Percentiles rank a stretch among this genome's conserved stretches.
phyloP scores from a whole-genome alignment of 2,888 invertebrate species.

The Neoitamus cyanurus region DNA sequence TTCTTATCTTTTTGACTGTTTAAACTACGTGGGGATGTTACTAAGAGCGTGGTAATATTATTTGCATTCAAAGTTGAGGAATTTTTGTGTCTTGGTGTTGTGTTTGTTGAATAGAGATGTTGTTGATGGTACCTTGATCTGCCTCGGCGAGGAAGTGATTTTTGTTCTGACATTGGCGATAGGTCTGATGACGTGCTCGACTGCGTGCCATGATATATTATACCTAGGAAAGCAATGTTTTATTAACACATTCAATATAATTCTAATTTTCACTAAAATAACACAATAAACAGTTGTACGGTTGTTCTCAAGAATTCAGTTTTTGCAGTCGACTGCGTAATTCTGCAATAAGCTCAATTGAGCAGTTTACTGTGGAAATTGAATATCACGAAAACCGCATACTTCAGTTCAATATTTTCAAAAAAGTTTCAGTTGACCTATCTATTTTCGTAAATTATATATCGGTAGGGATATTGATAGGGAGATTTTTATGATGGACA shows the following conservation, averaged over 20 bases:
- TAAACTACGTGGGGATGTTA: conserved; percentile 65
- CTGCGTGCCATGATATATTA: conserved; percentile 79
- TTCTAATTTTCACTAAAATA: background rate
- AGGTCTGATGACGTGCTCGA: conserved; percentile 82
- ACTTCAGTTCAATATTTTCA: too few relatives aligned
- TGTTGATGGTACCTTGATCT: conserved; percentile 74
- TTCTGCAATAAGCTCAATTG: too few relatives aligned
- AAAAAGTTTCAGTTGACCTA: too few relatives aligned
- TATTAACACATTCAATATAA: background rate
- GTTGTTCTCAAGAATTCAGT: too few relatives aligned
- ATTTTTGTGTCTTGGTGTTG: conserved; percentile 67
- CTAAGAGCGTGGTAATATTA: conserved; percentile 59
- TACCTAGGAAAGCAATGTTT: conserved; percentile 67
- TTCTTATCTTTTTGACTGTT: conserved; percentile 61
- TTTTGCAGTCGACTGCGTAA: too few relatives aligned
- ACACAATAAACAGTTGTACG: too few relatives aligned
- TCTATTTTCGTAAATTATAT: too few relatives aligned
- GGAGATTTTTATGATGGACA: too few relatives aligned
- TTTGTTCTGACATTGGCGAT: conserved; percentile 82
- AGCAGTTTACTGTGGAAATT: too few relatives aligned
- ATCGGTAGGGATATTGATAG: too few relatives aligned
- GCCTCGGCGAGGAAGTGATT: conserved; percentile 78
- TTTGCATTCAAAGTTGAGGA: conserved; percentile 65
- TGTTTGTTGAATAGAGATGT: conserved; percentile 68
- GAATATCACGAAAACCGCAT: too few relatives aligned